Evolutionary conservation across 2,888 invertebrate species (phyloP).

Genomic region (Acholoe squamosa): DNA sequence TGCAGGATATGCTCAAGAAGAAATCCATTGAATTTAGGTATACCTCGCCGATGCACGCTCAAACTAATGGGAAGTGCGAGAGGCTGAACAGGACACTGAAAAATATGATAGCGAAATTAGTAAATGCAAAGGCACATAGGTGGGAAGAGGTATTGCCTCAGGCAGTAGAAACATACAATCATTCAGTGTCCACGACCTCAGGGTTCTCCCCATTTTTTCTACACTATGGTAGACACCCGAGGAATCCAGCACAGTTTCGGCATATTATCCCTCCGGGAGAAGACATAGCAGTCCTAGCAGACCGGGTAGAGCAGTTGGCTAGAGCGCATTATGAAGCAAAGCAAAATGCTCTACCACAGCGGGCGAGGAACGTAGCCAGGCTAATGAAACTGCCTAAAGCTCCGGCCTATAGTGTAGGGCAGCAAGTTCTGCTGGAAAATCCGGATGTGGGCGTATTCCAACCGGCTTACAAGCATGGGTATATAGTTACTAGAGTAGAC

Average conservation of each 20-base stretch:
- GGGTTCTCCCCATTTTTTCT: slow-evolving; percentile 54
- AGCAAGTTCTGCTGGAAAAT: no score
- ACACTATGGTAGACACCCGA: slow-evolving; percentile 14
- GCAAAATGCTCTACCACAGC: background rate
- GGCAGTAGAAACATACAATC: slow-evolving; percentile 26
- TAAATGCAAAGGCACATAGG: background rate
- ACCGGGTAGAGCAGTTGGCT: background rate
- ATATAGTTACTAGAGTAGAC: background rate
- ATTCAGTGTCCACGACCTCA: background rate
- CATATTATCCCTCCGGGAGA: no score
- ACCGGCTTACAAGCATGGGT: background rate
- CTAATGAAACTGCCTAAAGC: background rate
- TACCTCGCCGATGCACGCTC: no score
- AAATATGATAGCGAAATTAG: slow-evolving; percentile 36
- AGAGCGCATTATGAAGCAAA: background rate
- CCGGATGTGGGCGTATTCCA: background rate
- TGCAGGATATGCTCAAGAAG: background rate
- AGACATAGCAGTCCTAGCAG: background rate
- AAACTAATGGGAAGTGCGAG: slow-evolving; percentile 14
- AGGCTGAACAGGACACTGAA: slow-evolving; percentile 45
- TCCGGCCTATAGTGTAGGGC: background rate
- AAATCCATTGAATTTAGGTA: background rate
- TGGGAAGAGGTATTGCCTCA: slow-evolving; percentile 47
- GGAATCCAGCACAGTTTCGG: background rate
- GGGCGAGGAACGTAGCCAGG: background rate